Conservation (phyloP, 2,113 vertebrate genomes). For the Propithecus coquereli region DNA sequence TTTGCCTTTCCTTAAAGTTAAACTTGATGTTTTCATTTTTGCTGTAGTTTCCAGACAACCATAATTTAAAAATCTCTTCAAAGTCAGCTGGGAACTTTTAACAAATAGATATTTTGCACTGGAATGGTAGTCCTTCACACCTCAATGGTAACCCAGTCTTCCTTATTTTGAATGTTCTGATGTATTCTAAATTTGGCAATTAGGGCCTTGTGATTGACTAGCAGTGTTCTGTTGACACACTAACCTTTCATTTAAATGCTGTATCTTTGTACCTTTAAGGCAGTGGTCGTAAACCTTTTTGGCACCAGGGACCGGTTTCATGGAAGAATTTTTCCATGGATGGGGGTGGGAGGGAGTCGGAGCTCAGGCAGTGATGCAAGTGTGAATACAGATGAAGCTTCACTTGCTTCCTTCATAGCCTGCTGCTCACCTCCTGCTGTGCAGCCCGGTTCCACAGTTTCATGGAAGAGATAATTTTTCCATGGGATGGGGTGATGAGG, state of each 20-base stretch:
- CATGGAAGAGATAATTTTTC: no score
- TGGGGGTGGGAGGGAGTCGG: no score
- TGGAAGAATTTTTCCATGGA: no score
- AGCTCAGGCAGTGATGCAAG: no score
- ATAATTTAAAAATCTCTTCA: neutral
- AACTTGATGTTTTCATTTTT: neutral
- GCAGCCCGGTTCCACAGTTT: no score
- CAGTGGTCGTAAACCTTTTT: no score
- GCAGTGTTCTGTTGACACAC: neutral
- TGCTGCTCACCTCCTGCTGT: no score
- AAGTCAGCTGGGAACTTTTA: neutral
- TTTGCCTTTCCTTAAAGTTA: neutral
- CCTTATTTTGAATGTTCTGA: neutral
- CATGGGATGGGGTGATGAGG: no score
- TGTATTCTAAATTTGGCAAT: neutral
- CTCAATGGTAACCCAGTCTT: neutral
- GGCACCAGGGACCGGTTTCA: no score
- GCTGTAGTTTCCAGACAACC: neutral
- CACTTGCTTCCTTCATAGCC: no score
- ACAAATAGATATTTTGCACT: neutral
- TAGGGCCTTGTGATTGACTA: neutral
- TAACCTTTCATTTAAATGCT: neutral
- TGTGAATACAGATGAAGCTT: no score
- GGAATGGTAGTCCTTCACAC: neutral
- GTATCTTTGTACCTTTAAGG: neutral